A percentile compares a stretch with the other conserved stretches of the same genome.
phyloP scores from a whole-genome alignment of 2,888 invertebrate genomes.

The Scelioninae gen. 1 region DNA sequence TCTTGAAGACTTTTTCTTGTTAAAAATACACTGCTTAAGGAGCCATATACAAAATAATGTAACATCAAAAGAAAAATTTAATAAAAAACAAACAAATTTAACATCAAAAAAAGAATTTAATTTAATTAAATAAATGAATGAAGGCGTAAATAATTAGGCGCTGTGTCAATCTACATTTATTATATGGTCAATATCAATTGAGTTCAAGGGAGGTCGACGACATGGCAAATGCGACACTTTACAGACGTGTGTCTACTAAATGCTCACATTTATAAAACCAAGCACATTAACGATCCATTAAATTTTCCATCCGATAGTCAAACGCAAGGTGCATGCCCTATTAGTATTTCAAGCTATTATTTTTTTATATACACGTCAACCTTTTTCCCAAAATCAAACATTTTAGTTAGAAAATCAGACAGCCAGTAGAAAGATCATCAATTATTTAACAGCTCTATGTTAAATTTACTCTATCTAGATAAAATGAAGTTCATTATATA shows the following conservation, averaged over 20 bases:
- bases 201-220: slow-evolving; percentile 72
- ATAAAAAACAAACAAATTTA: too few relatives aligned
- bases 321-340: slow-evolving; percentile 1
- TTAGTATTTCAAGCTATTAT: slow-evolving; percentile 6
- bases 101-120: too few relatives aligned
- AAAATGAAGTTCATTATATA: too few relatives aligned
- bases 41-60: neutral
- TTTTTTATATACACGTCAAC: slow-evolving; percentile 2
- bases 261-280: slow-evolving; percentile 28
- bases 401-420: too few relatives aligned
- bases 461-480: too few relatives aligned
- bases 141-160: slow-evolving; percentile 46
- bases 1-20: too few relatives aligned
- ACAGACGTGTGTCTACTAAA: slow-evolving; percentile 51
- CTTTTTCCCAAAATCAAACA: too few relatives aligned
- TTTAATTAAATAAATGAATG: slow-evolving; percentile 18
- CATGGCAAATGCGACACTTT: slow-evolving; percentile 66
- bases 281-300: slow-evolving; percentile 37
- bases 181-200: slow-evolving; percentile 72
- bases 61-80: neutral
- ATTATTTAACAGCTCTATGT: too few relatives aligned
- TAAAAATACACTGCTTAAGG: slow-evolving; percentile 3
- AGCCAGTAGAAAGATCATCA: too few relatives aligned
- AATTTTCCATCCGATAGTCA: slow-evolving; percentile 19
- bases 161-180: slow-evolving; percentile 63